Evolutionary conservation across 35 echinoderm and acorn worm species (phyloP).

Genomic region (Chiridota heheva): DNA sequence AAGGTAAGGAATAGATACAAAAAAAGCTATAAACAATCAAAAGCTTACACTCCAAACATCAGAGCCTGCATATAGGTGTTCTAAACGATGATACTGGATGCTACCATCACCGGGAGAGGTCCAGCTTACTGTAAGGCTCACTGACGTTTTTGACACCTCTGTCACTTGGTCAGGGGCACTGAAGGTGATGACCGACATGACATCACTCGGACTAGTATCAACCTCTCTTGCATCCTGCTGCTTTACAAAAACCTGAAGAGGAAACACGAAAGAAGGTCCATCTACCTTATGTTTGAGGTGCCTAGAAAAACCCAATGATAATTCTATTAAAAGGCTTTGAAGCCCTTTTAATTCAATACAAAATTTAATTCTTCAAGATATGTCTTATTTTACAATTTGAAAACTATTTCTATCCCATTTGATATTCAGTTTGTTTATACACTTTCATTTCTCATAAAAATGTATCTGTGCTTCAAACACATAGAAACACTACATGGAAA

Average conservation of each 20-base stretch:
- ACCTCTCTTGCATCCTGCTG: constrained; percentile 1
- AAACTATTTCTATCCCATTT: no score
- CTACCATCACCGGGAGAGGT: constrained; percentile 66
- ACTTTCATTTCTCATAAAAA: no score
- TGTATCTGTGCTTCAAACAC: no score
- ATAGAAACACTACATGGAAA: no score
- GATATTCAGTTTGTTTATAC: no score
- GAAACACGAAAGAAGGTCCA: not conserved
- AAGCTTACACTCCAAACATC: not conserved
- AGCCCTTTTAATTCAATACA: no score
- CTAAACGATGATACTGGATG: constrained; percentile 17
- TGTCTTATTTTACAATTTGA: no score
- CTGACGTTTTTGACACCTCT: constrained; percentile 3
- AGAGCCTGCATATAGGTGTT: constrained; percentile 12
- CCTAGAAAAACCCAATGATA: not conserved
- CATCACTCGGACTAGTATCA: constrained; percentile 9
- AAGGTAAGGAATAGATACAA: no score
- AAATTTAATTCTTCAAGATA: no score
- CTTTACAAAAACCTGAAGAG: not conserved
- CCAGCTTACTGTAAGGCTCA: constrained; percentile 52
- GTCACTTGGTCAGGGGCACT: constrained; percentile 25
- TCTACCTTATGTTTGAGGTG: not conserved
- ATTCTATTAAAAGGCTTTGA: constrained; percentile 1
- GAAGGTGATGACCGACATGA: constrained; percentile 40
- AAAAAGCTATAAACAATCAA: no score